A percentile compares a stretch with the other conserved stretches of the same genome.
These are phyloP conservation scores for Rapana venosa DNA, from an alignment of 2,888 invertebrate species.

Conservation along the genomic window DNA sequence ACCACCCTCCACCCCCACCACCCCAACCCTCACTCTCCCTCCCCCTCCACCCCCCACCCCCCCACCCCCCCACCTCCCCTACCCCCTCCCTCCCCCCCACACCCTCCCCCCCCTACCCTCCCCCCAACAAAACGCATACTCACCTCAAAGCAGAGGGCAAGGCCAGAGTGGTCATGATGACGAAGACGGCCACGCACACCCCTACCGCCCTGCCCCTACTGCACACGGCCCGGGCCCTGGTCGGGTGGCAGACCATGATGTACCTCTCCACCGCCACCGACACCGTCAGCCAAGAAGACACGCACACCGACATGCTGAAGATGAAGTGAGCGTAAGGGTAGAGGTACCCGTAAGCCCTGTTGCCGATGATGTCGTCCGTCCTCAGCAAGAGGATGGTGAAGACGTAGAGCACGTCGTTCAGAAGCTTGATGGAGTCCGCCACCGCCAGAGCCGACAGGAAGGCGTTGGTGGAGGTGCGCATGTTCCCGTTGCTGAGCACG, in stretches of 20 bases:
- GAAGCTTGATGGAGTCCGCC: conserved; percentile 74
- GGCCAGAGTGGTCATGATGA: conserved; percentile 70
- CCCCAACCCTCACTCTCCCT: no score
- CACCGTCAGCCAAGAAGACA: conserved; percentile 76
- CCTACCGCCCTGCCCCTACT: conserved; percentile 69
- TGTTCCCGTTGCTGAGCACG: conserved; percentile 71
- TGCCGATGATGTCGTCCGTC: conserved; percentile 63
- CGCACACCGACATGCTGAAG: conserved; percentile 72
- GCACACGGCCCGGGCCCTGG: conserved; percentile 65
- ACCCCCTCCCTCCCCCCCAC: background rate
- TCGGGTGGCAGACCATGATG: conserved; percentile 75
- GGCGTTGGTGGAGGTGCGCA: conserved; percentile 75
- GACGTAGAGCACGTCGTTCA: conserved; percentile 75
- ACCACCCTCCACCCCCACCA: no score
- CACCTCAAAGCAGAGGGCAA: conserved; percentile 69
- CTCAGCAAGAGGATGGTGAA: conserved; percentile 68
- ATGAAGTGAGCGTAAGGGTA: conserved; percentile 77
- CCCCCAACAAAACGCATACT: background rate
- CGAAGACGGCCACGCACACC: conserved; percentile 66
- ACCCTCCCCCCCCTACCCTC: no score
- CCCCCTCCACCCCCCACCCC: no score
- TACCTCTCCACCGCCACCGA: conserved; percentile 76
- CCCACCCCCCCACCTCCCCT: no score
- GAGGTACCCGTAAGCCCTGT: conserved; percentile 69
- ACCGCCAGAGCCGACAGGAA: conserved; percentile 73